These are phyloP conservation scores for Coregonus ussuriensis DNA, from an alignment of 2,797 vertebrate species.

Conservation along the genomic window DNA sequence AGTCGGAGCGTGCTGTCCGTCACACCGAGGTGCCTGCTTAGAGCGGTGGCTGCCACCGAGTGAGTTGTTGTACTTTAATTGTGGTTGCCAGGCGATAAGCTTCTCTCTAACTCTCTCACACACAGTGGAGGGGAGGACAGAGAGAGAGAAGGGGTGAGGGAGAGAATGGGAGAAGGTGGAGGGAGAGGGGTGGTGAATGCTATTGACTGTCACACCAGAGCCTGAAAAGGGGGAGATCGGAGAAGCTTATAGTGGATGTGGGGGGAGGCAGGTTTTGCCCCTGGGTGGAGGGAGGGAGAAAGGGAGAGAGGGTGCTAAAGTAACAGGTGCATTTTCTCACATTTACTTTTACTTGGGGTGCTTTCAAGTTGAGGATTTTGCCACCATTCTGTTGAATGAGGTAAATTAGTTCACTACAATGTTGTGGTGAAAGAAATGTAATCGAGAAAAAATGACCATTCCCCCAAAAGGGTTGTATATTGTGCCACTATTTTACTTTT, in stretches of 20 bases:
- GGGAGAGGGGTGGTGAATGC: constrained; percentile 45
- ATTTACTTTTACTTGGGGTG: not conserved
- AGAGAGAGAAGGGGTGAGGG: constrained; percentile 19
- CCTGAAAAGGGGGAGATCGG: constrained; percentile 34
- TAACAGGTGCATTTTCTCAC: not conserved
- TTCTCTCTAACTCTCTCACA: constrained; percentile 75
- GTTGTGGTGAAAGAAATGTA: not conserved
- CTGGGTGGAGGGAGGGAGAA: constrained; percentile 1
- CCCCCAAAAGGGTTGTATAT: too few species aligned
- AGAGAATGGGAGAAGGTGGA: constrained; percentile 5
- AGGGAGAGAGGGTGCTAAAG: constrained; percentile 39
- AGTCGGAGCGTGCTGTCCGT: constrained; percentile 46
- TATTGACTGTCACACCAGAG: constrained; percentile 68
- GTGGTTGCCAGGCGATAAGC: constrained; percentile 84
- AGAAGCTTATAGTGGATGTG: not conserved
- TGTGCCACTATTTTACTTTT: too few species aligned
- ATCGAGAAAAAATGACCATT: too few species aligned
- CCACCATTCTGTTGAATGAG: not conserved
- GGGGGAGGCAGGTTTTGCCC: not conserved
- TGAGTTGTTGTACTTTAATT: constrained; percentile 84
- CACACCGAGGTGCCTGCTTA: constrained; percentile 58
- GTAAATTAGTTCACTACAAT: not conserved
- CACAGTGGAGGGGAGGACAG: constrained; percentile 59
- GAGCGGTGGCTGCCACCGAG: constrained; percentile 64
- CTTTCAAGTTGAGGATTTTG: not conserved